phyloP scores from a whole-genome alignment of 2,888 invertebrate species.

The Deroplatys truncata region DNA sequence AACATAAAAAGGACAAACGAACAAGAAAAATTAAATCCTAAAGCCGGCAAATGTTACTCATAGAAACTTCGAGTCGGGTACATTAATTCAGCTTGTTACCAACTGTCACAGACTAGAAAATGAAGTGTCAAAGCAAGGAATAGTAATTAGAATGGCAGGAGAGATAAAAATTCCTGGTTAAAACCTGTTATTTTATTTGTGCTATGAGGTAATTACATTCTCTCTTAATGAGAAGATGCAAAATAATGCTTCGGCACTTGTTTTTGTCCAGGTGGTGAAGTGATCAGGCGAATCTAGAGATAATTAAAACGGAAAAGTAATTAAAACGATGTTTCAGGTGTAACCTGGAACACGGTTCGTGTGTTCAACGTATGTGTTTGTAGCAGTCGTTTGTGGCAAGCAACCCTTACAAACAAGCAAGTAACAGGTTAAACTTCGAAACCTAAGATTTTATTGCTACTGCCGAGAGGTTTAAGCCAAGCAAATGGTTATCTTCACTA shows the following conservation, averaged over 20 bases:
- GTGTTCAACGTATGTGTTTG: too few species aligned
- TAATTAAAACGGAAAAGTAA: background rate
- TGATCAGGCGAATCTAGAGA: background rate
- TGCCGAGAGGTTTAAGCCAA: too few species aligned
- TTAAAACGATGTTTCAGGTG: background rate
- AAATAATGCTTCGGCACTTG: background rate
- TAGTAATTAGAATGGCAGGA: background rate
- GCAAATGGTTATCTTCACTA: too few species aligned
- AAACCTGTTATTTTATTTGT: background rate
- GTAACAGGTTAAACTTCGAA: too few species aligned
- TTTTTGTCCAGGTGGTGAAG: background rate
- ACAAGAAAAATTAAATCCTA: background rate
- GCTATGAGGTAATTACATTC: background rate
- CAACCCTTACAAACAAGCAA: too few species aligned
- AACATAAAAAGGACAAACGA: background rate
- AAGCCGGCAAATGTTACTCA: background rate
- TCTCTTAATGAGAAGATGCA: background rate
- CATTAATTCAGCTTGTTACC: background rate
- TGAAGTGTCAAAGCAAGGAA: background rate
- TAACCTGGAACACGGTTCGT: background rate
- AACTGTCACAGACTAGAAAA: background rate
- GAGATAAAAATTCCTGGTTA: background rate
- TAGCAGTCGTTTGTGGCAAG: too few species aligned
- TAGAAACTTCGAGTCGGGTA: too few species aligned
- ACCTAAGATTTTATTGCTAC: too few species aligned